Evolutionary conservation across 1,140 invertebrate species (phyloP), one percentile per base, ranked within the genome.

Genomic region (Pemphigus obesinymphae): DNA sequence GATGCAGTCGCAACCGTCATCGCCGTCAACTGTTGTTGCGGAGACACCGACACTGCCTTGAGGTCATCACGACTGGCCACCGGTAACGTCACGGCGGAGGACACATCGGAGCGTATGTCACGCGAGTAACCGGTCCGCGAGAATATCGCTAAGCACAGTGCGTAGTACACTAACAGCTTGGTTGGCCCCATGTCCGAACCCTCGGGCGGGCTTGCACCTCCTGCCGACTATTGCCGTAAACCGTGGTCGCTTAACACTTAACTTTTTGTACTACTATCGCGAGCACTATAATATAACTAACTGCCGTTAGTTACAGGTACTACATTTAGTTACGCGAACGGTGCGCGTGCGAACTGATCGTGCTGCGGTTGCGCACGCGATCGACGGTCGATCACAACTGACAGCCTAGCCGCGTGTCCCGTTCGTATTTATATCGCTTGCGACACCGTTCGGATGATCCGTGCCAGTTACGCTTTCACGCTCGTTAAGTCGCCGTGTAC

Each of bases 361-460:
- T n/a, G 43, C n/a, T 15, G 23, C 37, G 7, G 43, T 50, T 31
- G 70, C 17, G 43, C 70, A 7, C 70, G 43, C 76, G 76, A 63
- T 58, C 37, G 53, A 26, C n/a, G 23, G 26, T 23, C 76, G 76
- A 80, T 80, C 53, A 63, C 76, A n/a, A 80, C 76, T 80, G 76
- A 80, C 76, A 17, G 15, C 6, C n/a, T 15, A 40, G 31, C 26
- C 23, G 53, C 13, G 7, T 17, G 17, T 7, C 8, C n/a, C 15
- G 53, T 58, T 63, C 55, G 40, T 80, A 61, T 80, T 80, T 80
- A 80, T 80, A 80, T 45, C 55, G 55, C 53, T 78, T 78, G 75
- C 75, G 55, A 78, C 34, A 78, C 75, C 17, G 26, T 23, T 80
- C 76, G 55, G 76, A 80, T 80, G 76, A 37, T 80, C 55, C 53